Evolutionary conservation across 2,888 invertebrate genomes (phyloP), one percentile per base, ranked within the genome.

Genomic region (Campopleginae sp.): DNA sequence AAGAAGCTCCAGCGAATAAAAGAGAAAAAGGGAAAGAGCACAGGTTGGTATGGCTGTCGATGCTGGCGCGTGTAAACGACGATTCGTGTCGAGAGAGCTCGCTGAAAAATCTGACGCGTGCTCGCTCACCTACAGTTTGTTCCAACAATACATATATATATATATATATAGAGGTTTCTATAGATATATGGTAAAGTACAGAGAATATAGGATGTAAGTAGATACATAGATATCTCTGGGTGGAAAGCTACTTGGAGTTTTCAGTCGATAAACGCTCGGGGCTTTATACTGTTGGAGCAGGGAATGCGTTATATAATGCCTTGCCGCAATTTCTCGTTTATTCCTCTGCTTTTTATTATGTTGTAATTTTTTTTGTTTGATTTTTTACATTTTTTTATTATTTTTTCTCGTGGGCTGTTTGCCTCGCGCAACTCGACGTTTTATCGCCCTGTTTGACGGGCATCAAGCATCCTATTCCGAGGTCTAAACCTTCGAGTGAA

Each of bases 11-110:
- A 58, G 58, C 6, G 42, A 48, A 19, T 0, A 19, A 48, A n/a
- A 42, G 42, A 42, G 66, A 10, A 42, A 10, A 44, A 38, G 17
- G 8, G 23, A 68, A 31, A 48, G 71, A 58, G 44, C n/a, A 19
- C 65, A 71, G 71, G 71, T 84, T 80, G 84, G 80, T 84, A 76
- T 84, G 80, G 80, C 84, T 80, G 84, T 84, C 84, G 84, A 84
- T 84, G 80, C 80, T 48, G 80, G 90, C 88, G 66, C 77, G 89
- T 90, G 89, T 89, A 88, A 89, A 90, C 89, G 84, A 80, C 89
- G 90, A 89, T 90, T 90, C 89, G 86, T 87, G 90, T 88, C 89
- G 89, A 54, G 89, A 54, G 77, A 89, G 89, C 90, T 85, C 86
- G 81, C 83, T 86, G 88, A 85, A 89, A 89, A 88, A 86, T 88